Evolutionary conservation across 2,888 invertebrate species (phyloP), one percentile per base, ranked within the genome.

Genomic region (Proisotoma minuta): DNA sequence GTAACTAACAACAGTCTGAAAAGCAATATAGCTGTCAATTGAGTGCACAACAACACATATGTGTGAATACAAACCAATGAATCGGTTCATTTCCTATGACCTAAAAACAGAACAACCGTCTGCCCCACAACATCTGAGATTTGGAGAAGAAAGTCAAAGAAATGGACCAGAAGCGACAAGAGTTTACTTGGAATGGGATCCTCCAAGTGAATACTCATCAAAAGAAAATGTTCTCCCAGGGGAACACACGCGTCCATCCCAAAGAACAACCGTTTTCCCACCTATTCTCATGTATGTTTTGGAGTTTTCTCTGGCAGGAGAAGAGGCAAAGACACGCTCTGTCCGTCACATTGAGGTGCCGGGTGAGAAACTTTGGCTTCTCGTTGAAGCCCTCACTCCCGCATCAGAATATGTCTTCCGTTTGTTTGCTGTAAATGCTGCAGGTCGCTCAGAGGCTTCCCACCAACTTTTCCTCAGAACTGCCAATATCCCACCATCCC

Each of bases 391-490:
- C 58, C 61, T 73, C 57, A 64, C 62, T 50, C 73, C 73, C 48
- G 67, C 70, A 22, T 62, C 68, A 24, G 62, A 66, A 52, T 73
- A 73, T 63, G 62, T 61, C 50, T 70, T 73, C 59, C 68, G 66
- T 39, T 69, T 73, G 48, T 62, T 58, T 43, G 73, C 71, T 40
- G 67, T 73, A 52, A 73, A 73, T 63, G 63, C 71, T 23, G 70
- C 73, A 48, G 73, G 73, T 50, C 62, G 57, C 57, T 69, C 70
- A 61, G 64, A 63, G 48, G 65, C 68, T 43, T 64, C 71, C 20
- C 59, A 59, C 48, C 59, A 62, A 27, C 63, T 73, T 52, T 26
- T 67, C 57, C 63, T 70, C 18, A 62, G 70, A 27, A 73, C 73
- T 50, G 59, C 63, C 48, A 67, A 62, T 61, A 64, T 68, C 40